Percentiles rank a stretch among this genome's conserved stretches.
These are phyloP conservation scores for Mythimna vitellina DNA, from an alignment of 2,888 invertebrate genomes.

Conservation along the genomic window DNA sequence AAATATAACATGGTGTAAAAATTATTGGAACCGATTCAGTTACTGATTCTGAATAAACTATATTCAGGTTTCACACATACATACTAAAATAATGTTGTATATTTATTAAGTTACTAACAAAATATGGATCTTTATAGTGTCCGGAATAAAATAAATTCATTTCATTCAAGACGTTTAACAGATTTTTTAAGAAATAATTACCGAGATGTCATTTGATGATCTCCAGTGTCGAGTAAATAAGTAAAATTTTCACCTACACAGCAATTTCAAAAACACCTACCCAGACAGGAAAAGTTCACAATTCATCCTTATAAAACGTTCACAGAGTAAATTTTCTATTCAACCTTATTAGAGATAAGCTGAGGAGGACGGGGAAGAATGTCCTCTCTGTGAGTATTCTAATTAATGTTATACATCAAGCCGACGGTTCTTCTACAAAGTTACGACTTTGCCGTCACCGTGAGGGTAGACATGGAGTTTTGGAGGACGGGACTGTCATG, in stretches of 20 bases:
- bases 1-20: no score
- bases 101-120: no score
- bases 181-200: no score
- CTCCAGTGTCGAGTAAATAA: neutral
- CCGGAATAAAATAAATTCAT: no score
- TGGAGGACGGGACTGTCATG: neutral
- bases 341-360: conserved; percentile 66
- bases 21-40: no score
- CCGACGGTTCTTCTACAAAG: conserved; percentile 41
- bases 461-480: conserved; percentile 43
- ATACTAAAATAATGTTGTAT: no score
- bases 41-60: no score
- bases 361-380: conserved; percentile 68
- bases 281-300: conserved; percentile 16
- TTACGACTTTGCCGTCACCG: conserved; percentile 50
- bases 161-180: no score
- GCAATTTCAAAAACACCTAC: conserved; percentile 14
- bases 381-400: conserved; percentile 65
- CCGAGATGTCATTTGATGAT: no score
- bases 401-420: conserved; percentile 77
- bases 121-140: no score
- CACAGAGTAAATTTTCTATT: conserved; percentile 59
- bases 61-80: no score
- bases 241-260: neutral
- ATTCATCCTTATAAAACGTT: conserved; percentile 52